Base-by-base conservation (phyloP, 2,888 invertebrate species). In the Drosophila engyochracea region DNA sequence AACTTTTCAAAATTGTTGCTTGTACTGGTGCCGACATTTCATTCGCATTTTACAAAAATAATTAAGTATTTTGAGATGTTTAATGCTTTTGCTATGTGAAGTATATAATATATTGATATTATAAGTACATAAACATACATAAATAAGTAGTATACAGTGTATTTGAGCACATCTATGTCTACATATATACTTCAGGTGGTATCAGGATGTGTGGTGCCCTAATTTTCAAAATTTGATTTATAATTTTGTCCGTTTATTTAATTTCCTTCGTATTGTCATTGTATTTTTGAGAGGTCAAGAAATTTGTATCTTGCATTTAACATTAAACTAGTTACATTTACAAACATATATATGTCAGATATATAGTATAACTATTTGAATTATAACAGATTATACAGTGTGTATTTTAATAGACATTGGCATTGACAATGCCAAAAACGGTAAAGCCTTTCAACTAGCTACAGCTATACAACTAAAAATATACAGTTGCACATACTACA, bases 261-360 rank as follows among this genome's bases (percentile, higher is more conserved):
- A 19, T 49, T 60, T 54, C 7, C 25, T 63, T 76, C 51, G 88
- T 85, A 85, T 85, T 85, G 85, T 85, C 85, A 85, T 47, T 25
- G 14, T 47, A 47, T 89, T 73, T 83, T 82, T 51, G 28, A 88
- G 89, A 88, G 86, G 85, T 88, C 65, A 65, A 76, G 68, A 76
- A 63, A 71, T 77, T 80, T 74, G 61, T 76, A 79, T 74, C 65
- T 68, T 82, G 71, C 51, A 74, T 54, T 71, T 53, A 44, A 70
- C 65, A 57, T 78, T 78, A 72, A 70, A 52, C 47, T 47, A 69
- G 53, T 33, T 73, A 76, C 57, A 75, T 63, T 61, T 60, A 59
- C 31, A 58, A 64, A 65, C 37, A 44, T 44, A 12, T 49, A 49
- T 41, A 16, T n/a, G n/a, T n/a, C 59, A 64, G 19, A 33, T 58